Conservation (phyloP, 1,140 invertebrate species). For the Aphelinus atriplicis region DNA sequence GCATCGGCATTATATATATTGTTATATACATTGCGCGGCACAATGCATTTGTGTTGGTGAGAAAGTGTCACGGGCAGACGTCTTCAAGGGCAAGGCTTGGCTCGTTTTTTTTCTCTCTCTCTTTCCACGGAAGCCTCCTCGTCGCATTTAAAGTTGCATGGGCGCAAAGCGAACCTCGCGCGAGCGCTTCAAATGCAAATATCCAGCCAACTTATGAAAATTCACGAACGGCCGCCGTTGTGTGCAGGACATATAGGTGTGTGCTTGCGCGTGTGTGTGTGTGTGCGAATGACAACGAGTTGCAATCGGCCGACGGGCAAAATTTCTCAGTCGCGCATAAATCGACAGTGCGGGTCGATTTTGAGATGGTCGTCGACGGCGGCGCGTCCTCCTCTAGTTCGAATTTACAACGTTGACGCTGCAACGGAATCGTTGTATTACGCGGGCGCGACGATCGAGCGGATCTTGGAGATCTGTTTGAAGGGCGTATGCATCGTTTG, state of each 20-base stretch:
- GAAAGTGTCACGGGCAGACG: neutral
- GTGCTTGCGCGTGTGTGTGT: too few relatives aligned
- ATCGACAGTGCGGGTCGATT: too few relatives aligned
- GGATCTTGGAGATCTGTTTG: too few relatives aligned
- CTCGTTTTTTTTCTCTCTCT: neutral
- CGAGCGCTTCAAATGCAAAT: conserved; percentile 34
- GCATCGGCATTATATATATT: conserved; percentile 18
- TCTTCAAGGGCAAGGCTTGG: conserved; percentile 2
- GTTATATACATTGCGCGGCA: conserved; percentile 3
- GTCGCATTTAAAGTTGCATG: conserved; percentile 11
- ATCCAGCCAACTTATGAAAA: conserved; percentile 29
- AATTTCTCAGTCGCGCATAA: too few relatives aligned
- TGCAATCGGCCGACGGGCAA: too few relatives aligned
- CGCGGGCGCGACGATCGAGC: too few relatives aligned
- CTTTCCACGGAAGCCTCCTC: neutral
- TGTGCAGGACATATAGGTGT: neutral
- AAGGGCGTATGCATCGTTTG: too few relatives aligned
- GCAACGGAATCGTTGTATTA: too few relatives aligned
- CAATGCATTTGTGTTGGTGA: neutral
- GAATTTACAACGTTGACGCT: too few relatives aligned
- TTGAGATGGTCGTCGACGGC: too few relatives aligned
- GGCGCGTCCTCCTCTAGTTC: too few relatives aligned
- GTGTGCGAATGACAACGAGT: too few relatives aligned
- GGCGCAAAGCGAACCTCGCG: neutral
- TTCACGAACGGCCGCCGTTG: conserved; percentile 20